Evolutionary conservation across 2,888 invertebrate genomes (phyloP).

Genomic region (Capitulum mitella): DNA sequence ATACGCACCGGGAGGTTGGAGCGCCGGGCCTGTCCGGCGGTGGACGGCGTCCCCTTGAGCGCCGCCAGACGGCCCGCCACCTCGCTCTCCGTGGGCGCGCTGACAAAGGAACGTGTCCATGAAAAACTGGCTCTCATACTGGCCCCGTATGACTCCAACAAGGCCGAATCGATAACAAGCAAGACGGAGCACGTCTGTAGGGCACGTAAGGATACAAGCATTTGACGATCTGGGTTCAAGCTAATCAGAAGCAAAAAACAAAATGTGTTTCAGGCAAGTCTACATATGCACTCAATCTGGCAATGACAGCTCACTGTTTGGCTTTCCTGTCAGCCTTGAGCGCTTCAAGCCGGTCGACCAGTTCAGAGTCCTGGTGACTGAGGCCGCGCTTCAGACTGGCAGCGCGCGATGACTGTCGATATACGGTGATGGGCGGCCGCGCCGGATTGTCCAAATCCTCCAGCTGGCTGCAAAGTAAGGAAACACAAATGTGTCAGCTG

Average conservation of each 20-base stretch:
- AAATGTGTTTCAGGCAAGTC: no score
- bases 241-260: no score
- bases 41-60: background rate
- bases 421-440: conserved; percentile 52
- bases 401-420: conserved; percentile 44
- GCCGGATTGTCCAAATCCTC: conserved; percentile 52
- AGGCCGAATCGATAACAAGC: no score
- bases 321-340: conserved; percentile 54
- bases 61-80: background rate
- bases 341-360: conserved; percentile 59
- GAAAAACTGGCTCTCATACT: no score
- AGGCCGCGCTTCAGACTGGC: conserved; percentile 45
- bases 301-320: conserved; percentile 41
- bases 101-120: no score
- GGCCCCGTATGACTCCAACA: no score
- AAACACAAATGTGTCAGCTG: no score
- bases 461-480: conserved; percentile 43
- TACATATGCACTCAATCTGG: no score
- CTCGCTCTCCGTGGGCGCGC: background rate
- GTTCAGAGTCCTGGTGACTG: conserved; percentile 53
- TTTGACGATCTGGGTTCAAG: no score
- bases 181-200: no score
- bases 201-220: no score
- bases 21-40: background rate
- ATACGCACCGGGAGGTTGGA: conserved; percentile 19